Conservation (phyloP, 2,113 vertebrate species). For the Morone chrysops region DNA sequence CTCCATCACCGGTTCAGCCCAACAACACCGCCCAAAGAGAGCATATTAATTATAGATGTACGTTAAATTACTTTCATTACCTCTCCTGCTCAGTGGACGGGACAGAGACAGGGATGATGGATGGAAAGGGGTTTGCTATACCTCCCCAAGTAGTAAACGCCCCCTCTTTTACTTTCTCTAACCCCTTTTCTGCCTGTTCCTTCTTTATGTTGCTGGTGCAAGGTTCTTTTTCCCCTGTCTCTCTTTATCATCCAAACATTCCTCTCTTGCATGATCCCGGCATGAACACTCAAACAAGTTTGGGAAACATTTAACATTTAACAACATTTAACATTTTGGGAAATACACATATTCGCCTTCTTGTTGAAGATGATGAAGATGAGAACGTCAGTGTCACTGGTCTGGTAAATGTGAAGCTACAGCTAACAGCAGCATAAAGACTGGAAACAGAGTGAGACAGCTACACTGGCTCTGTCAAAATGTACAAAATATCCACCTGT, state of each 20-base stretch:
- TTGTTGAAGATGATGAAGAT: too few relatives aligned
- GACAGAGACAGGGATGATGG: conserved; percentile 81
- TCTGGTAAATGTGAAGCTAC: too few relatives aligned
- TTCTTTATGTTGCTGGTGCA: conserved; percentile 55
- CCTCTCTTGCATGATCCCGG: conserved; percentile 35
- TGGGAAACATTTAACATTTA: too few relatives aligned
- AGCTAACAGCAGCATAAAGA: too few relatives aligned
- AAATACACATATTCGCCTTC: too few relatives aligned
- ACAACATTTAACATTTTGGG: too few relatives aligned
- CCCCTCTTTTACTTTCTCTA: conserved; percentile 48
- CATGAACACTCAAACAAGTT: neutral
- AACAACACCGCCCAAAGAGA: conserved; percentile 84
- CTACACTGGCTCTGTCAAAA: too few relatives aligned
- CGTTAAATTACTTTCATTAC: conserved; percentile 98
- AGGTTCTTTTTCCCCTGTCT: conserved; percentile 39
- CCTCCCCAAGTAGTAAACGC: conserved; percentile 74
- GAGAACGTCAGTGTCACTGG: too few relatives aligned
- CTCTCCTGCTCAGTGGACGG: conserved; percentile 82
- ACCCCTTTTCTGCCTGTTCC: conserved; percentile 30
- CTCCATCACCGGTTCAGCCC: conserved; percentile 86
- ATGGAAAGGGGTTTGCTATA: conserved; percentile 81
- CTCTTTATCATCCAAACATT: conserved; percentile 4
- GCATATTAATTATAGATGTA: conserved; percentile 97
- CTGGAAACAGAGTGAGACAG: too few relatives aligned
- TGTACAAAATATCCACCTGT: too few relatives aligned